Conservation (phyloP, 2,888 invertebrate species). For the Itoplectis maculator region DNA sequence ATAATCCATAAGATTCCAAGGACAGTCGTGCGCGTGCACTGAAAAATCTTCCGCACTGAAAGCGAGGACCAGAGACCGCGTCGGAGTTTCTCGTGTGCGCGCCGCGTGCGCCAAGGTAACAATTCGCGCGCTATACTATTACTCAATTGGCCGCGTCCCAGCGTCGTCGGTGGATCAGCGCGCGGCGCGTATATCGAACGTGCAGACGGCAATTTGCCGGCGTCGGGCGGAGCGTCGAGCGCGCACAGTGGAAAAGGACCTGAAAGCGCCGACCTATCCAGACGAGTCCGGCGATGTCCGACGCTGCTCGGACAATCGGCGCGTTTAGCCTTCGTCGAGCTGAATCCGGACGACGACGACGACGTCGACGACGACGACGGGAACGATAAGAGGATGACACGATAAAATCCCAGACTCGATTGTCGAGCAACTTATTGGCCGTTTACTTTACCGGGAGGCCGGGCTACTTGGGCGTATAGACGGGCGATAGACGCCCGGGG, state of each 20-base stretch:
- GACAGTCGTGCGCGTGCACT: no score
- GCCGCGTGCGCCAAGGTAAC: conserved; percentile 39
- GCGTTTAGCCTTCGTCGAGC: conserved; percentile 55
- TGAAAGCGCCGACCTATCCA: conserved; percentile 17
- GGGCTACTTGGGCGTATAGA: conserved; percentile 46
- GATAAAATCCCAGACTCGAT: conserved; percentile 68
- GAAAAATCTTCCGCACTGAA: no score
- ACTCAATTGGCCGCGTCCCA: conserved; percentile 60
- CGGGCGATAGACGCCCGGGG: conserved; percentile 3
- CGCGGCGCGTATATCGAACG: conserved; percentile 68
- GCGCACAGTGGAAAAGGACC: background rate
- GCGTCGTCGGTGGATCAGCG: conserved; percentile 62
- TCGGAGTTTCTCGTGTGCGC: background rate
- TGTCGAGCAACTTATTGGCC: conserved; percentile 66
- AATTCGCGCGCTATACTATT: conserved; percentile 41
- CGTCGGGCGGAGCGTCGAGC: conserved; percentile 21
- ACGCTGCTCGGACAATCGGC: conserved; percentile 57
- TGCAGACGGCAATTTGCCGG: conserved; percentile 69
- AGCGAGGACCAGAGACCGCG: no score
- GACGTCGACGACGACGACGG: conserved; percentile 45
- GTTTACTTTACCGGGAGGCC: conserved; percentile 59
- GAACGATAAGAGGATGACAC: conserved; percentile 62
- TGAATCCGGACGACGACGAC: conserved; percentile 50
- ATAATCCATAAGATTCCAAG: no score
- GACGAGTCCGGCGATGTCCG: conserved; percentile 50